Percentiles rank a stretch among this genome's conserved stretches.
Evolutionary conservation across 1,140 invertebrate genomes (phyloP).

Genomic region (Pantala flavescens): DNA sequence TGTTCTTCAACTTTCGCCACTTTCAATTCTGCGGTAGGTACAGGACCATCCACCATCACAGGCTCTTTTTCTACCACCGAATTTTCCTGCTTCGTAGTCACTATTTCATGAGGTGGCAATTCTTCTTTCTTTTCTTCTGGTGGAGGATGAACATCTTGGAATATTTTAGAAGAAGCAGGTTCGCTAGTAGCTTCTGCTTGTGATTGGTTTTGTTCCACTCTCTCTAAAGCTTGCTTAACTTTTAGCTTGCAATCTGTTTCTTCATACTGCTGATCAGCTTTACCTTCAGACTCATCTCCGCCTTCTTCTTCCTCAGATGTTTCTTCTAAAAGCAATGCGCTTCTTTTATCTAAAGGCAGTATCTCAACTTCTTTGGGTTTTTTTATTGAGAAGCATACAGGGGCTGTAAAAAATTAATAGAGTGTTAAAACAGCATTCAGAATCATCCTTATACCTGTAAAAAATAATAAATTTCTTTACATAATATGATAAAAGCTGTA

Average conservation of each 20-base stretch:
- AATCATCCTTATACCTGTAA: too few relatives aligned
- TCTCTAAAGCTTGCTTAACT: neutral
- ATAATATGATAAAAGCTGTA: too few relatives aligned
- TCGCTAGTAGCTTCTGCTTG: neutral
- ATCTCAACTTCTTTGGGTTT: conserved; percentile 61
- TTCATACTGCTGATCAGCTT: conserved; percentile 1
- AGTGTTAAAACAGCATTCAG: neutral
- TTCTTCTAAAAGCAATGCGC: conserved; percentile 55
- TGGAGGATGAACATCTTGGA: neutral
- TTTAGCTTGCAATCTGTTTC: conserved; percentile 20
- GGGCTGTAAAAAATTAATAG: conserved; percentile 34
- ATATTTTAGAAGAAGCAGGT: neutral
- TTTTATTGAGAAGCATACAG: conserved; percentile 72
- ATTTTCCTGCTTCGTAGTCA: too few relatives aligned
- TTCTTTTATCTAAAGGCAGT: conserved; percentile 30
- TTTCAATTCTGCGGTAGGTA: neutral
- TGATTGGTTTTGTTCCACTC: neutral
- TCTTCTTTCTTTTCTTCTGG: neutral
- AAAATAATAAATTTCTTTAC: too few relatives aligned
- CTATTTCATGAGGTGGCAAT: neutral
- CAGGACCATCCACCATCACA: neutral
- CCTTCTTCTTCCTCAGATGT: conserved; percentile 55
- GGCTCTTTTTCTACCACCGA: neutral
- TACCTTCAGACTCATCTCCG: conserved; percentile 17
- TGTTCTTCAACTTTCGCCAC: neutral